Evolutionary conservation across 2,888 invertebrate genomes (phyloP).

Genomic region (Scotopteryx bipunctaria): DNA sequence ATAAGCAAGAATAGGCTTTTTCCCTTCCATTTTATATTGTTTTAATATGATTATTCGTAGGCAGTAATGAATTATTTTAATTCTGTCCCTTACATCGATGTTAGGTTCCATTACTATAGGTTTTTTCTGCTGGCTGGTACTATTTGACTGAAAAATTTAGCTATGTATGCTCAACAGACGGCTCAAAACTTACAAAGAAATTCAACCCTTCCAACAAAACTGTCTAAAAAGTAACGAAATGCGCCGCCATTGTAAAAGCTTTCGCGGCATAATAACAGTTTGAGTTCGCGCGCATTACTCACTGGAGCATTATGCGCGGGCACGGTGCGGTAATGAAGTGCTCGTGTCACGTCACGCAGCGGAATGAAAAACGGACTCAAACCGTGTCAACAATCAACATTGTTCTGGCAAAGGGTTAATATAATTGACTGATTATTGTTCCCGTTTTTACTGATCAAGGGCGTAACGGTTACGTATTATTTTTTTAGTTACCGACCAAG

Average conservation of each 20-base stretch:
- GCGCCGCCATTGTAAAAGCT: slow-evolving; percentile 14
- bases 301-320: slow-evolving; percentile 41
- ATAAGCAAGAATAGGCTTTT: too few species aligned
- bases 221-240: slow-evolving; percentile 12
- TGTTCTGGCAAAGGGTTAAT: slow-evolving; percentile 2
- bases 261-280: slow-evolving; percentile 21
- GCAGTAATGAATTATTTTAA: too few species aligned
- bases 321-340: slow-evolving; percentile 44
- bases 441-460: background rate
- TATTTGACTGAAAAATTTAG: too few species aligned
- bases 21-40: too few species aligned
- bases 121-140: too few species aligned
- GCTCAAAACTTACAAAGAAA: background rate
- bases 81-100: too few species aligned
- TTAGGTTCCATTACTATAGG: too few species aligned
- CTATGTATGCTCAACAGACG: too few species aligned
- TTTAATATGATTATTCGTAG: too few species aligned
- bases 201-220: slow-evolving; percentile 3
- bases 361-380: slow-evolving; percentile 14
- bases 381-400: slow-evolving; percentile 23
- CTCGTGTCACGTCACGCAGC: slow-evolving; percentile 28
- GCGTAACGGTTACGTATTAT: too few species aligned
- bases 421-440: background rate
- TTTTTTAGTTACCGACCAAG: too few species aligned
- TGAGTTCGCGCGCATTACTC: slow-evolving; percentile 36